Evolutionary conservation across 2,797 vertebrate species (phyloP).

Genomic region (Carcharodon carcharias): DNA sequence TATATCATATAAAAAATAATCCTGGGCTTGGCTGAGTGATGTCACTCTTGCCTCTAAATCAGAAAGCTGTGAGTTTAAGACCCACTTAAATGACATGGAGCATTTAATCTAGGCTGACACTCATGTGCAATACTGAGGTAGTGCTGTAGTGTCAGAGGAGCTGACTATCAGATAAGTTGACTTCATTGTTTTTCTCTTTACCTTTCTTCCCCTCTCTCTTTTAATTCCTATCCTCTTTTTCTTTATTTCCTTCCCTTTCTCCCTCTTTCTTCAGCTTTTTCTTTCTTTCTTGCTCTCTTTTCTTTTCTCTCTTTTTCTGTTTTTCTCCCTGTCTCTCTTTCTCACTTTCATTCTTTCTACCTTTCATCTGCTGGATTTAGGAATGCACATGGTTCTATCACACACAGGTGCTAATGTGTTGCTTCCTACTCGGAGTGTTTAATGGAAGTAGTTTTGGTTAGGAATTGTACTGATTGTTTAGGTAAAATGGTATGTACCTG

Average conservation of each 20-base stretch:
- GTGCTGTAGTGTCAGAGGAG: too few species aligned
- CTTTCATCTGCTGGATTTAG: too few species aligned
- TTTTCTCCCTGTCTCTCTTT: not conserved
- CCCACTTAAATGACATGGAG: too few species aligned
- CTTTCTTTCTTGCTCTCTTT: not conserved
- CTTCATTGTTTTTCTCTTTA: too few species aligned
- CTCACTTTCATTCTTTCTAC: not conserved
- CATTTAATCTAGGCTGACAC: too few species aligned
- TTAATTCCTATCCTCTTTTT: not conserved
- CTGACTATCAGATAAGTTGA: too few species aligned
- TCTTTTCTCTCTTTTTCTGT: not conserved
- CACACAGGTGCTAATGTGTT: not conserved
- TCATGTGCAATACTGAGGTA: too few species aligned
- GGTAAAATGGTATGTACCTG: too few species aligned
- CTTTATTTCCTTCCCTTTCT: not conserved
- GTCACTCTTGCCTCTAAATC: too few species aligned
- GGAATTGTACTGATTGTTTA: not conserved
- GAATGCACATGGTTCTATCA: not conserved
- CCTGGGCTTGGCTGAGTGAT: too few species aligned
- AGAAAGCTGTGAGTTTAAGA: too few species aligned
- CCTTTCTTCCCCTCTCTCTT: not conserved
- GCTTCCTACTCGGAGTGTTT: not conserved
- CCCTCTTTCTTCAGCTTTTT: not conserved
- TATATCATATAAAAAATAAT: too few species aligned
- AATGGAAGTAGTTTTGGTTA: not conserved